Percentiles rank a stretch among this genome's conserved stretches.
Conservation (phyloP, 2,888 invertebrate genomes). For the Muscina levida region DNA sequence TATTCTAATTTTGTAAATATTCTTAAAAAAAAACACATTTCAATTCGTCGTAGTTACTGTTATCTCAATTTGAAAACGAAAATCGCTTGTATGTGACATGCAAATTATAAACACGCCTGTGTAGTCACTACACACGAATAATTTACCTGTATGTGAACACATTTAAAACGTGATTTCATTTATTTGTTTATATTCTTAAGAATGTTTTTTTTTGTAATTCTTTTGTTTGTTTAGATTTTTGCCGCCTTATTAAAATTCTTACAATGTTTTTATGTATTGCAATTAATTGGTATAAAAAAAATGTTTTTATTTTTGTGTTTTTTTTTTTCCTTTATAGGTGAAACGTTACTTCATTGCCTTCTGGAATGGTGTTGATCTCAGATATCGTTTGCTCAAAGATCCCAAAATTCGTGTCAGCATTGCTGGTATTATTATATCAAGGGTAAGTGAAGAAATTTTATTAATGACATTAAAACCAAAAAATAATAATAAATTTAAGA, state of each 20-base stretch:
- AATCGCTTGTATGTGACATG: no score
- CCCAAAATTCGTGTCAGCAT: conserved; percentile 96
- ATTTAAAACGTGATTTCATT: conserved; percentile 9
- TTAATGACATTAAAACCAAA: not conserved
- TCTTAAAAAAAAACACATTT: no score
- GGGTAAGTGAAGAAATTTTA: conserved; percentile 84
- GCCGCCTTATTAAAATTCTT: conserved; percentile 49
- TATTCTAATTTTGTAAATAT: no score
- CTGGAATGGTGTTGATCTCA: conserved; percentile 96
- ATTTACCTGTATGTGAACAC: no score
- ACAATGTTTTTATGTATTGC: no score
- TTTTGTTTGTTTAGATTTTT: not conserved
- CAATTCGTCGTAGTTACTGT: no score
- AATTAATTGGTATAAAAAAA: conserved; percentile 36
- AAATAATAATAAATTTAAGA: conserved; percentile 6
- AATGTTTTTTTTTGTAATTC: no score
- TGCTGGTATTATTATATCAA: conserved; percentile 96
- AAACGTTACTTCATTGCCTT: conserved; percentile 96
- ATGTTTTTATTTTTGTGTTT: conserved; percentile 10
- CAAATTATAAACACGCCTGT: no score
- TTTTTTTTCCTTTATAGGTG: conserved; percentile 82
- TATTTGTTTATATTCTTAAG: no score
- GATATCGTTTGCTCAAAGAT: conserved; percentile 94
- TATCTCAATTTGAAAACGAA: no score
- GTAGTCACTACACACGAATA: no score